Conservation (phyloP, 1,140 invertebrate genomes). For the Palaemon carinicauda region DNA sequence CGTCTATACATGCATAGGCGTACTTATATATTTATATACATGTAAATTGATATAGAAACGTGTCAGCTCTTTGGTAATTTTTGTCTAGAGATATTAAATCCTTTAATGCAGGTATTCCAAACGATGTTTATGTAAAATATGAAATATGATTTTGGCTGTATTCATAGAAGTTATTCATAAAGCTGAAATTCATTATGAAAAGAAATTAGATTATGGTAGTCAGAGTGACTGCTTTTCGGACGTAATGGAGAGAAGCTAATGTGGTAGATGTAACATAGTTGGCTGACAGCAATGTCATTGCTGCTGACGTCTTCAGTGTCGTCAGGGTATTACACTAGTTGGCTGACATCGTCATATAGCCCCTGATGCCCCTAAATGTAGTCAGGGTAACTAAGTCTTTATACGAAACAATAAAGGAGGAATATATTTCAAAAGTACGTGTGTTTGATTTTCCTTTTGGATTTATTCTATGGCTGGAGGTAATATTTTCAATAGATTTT, state of each 20-base stretch:
- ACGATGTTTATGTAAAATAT: too few species aligned
- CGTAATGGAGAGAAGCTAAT: conserved; percentile 26
- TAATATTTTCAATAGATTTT: too few species aligned
- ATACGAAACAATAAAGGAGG: conserved; percentile 56
- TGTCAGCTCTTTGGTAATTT: neutral
- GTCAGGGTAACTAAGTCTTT: conserved; percentile 53
- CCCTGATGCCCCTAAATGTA: conserved; percentile 21
- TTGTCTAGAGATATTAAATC: too few species aligned
- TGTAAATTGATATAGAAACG: neutral
- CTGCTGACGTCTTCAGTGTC: conserved; percentile 13
- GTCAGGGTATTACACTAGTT: conserved; percentile 24
- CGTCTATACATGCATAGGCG: neutral
- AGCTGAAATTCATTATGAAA: neutral
- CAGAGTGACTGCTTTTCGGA: neutral
- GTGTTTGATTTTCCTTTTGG: too few species aligned
- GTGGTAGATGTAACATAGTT: conserved; percentile 41
- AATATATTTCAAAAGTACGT: conserved; percentile 45
- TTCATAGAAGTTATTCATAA: neutral
- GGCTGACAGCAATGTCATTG: conserved; percentile 18
- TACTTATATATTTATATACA: neutral
- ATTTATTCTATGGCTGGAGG: too few species aligned
- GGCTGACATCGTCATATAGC: neutral
- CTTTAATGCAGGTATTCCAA: too few species aligned
- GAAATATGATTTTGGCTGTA: neutral
- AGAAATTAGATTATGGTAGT: neutral